These are phyloP conservation scores for Euura lappo DNA, from an alignment of 1,140 invertebrate species.

Conservation along the genomic window DNA sequence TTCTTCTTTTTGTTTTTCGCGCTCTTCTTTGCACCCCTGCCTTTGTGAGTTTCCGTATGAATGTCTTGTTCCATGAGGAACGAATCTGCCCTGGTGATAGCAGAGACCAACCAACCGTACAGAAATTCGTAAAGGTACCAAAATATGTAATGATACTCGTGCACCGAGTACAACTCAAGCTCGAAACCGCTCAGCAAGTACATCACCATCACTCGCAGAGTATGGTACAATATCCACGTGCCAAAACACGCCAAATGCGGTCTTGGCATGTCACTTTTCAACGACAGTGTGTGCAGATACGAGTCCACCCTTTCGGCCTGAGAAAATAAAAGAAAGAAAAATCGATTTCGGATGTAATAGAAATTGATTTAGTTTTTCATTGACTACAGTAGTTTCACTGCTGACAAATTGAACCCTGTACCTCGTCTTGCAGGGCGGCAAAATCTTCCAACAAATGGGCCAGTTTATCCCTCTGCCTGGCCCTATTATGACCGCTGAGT, in stretches of 20 bases:
- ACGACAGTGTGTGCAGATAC: slow-evolving; percentile 75
- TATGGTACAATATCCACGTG: slow-evolving; percentile 96
- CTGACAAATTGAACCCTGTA: slow-evolving; percentile 42
- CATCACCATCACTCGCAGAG: slow-evolving; percentile 94
- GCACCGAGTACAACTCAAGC: slow-evolving; percentile 93
- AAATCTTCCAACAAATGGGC: slow-evolving; percentile 90
- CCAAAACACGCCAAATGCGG: slow-evolving; percentile 88
- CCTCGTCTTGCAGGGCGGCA: slow-evolving; percentile 91
- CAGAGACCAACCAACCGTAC: slow-evolving; percentile 92
- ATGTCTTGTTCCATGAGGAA: slow-evolving; percentile 81
- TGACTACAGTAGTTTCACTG: slow-evolving; percentile 6
- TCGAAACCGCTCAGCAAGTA: slow-evolving; percentile 95
- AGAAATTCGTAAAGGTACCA: slow-evolving; percentile 97
- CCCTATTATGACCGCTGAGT: slow-evolving; percentile 92
- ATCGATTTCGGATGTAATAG: background rate
- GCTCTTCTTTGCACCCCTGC: slow-evolving; percentile 63
- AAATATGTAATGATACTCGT: slow-evolving; percentile 96
- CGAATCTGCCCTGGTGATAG: slow-evolving; percentile 86
- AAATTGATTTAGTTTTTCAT: background rate
- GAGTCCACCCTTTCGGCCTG: slow-evolving; percentile 92
- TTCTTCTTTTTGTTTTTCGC: slow-evolving; percentile 74
- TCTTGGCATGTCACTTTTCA: slow-evolving; percentile 71
- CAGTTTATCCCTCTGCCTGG: slow-evolving; percentile 92
- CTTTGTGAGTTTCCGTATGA: slow-evolving; percentile 59
- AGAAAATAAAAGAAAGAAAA: slow-evolving; percentile 33